phyloP scores from a whole-genome alignment of 2,797 vertebrate species.

The Platalea minor region DNA sequence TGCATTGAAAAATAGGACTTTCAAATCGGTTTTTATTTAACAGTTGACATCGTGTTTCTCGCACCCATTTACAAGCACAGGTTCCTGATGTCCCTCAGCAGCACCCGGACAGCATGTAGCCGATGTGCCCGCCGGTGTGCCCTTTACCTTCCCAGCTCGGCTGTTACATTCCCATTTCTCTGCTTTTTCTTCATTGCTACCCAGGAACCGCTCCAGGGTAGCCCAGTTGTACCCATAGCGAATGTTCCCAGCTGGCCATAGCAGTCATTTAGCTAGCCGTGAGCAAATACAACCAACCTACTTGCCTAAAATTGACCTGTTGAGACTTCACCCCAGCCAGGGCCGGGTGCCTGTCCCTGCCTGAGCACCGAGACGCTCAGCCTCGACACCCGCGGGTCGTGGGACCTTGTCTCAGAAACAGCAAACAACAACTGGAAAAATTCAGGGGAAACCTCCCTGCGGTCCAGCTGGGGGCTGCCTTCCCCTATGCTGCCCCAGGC shows the following conservation, averaged over 20 bases:
- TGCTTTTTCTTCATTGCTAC: background rate
- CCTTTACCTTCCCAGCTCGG: background rate
- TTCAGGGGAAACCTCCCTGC: background rate
- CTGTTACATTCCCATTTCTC: rapidly evolving
- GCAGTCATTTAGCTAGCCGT: background rate
- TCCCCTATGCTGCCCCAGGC: rapidly evolving
- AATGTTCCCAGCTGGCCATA: background rate
- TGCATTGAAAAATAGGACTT: background rate
- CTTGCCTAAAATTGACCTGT: background rate
- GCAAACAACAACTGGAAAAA: background rate
- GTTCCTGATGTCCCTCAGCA: background rate
- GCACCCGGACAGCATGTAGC: rapidly evolving
- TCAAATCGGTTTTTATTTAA: background rate
- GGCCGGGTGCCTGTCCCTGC: background rate
- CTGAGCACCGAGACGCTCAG: background rate
- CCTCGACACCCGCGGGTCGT: rapidly evolving
- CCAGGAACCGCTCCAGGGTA: background rate
- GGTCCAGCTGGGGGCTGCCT: too few species aligned
- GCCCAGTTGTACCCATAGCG: rapidly evolving
- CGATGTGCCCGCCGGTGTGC: rapidly evolving
- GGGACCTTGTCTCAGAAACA: rapidly evolving
- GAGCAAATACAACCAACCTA: background rate
- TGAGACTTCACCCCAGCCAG: too few species aligned
- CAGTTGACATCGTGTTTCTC: rapidly evolving
- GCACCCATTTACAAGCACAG: background rate